These are phyloP conservation scores for Bedellia somnulentella DNA, from an alignment of 2,888 invertebrate genomes.

Conservation along the genomic window DNA sequence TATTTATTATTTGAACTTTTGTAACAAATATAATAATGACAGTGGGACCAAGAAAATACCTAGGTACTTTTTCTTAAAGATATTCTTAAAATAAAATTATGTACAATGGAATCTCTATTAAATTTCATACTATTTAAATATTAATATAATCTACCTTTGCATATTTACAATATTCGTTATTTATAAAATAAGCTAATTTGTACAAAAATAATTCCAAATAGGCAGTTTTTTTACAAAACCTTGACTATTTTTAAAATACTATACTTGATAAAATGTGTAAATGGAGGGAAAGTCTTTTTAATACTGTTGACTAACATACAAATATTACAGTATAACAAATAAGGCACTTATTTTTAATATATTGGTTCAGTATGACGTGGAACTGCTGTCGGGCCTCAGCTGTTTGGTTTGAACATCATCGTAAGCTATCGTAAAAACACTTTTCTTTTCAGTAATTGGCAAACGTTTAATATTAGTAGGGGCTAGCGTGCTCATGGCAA, in stretches of 20 bases:
- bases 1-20: slow-evolving; percentile 31
- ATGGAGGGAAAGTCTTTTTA: slow-evolving; percentile 2
- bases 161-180: slow-evolving; percentile 27
- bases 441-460: slow-evolving; percentile 83
- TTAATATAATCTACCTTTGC: slow-evolving; percentile 20
- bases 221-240: too few species aligned
- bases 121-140: slow-evolving; percentile 39
- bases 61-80: slow-evolving; percentile 2
- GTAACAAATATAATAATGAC: slow-evolving; percentile 53
- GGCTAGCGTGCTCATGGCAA: slow-evolving; percentile 67
- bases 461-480: slow-evolving; percentile 62
- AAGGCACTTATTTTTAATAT: slow-evolving; percentile 4
- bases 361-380: slow-evolving; percentile 60
- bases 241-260: too few species aligned
- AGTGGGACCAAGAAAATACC: slow-evolving; percentile 21
- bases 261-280: too few species aligned
- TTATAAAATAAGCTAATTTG: too few species aligned
- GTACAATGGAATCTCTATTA: slow-evolving; percentile 34
- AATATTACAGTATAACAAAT: slow-evolving; percentile 1
- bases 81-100: slow-evolving; percentile 16
- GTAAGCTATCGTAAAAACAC: slow-evolving; percentile 90
- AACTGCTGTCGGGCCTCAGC: slow-evolving; percentile 76
- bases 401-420: slow-evolving; percentile 87
- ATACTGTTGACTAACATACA: slow-evolving; percentile 3
- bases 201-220: too few species aligned